These are phyloP conservation scores for Pseudoatta argentina DNA, from an alignment of 1,140 invertebrate species.

Conservation along the genomic window DNA sequence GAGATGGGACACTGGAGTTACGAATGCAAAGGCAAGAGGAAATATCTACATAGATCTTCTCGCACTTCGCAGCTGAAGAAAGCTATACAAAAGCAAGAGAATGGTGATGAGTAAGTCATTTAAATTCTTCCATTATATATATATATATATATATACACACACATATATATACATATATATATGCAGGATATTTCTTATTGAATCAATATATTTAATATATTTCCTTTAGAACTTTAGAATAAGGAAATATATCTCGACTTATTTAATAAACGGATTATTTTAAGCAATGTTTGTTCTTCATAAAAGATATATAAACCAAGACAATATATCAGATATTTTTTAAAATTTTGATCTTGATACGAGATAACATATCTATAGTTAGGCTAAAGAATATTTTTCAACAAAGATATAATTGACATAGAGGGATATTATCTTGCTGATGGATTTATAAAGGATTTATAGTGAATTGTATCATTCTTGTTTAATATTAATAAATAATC, in stretches of 20 bases:
- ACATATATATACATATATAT: too few relatives aligned
- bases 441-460: too few relatives aligned
- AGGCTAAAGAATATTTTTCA: too few relatives aligned
- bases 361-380: not conserved
- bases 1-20: slow-evolving; percentile 97
- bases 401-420: too few relatives aligned
- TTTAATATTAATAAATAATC: too few relatives aligned
- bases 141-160: too few relatives aligned
- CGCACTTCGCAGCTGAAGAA: slow-evolving; percentile 93
- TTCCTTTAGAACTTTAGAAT: not conserved
- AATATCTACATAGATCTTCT: slow-evolving; percentile 93
- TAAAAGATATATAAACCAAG: not conserved
- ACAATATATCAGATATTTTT: not conserved
- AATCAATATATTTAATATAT: not conserved
- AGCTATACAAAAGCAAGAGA: slow-evolving; percentile 88
- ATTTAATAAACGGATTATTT: not conserved
- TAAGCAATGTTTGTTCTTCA: not conserved
- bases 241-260: not conserved
- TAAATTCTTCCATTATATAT: not conserved
- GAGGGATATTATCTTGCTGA: too few relatives aligned
- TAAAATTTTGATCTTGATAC: not conserved
- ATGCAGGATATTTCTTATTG: not conserved
- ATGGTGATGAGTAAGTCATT: slow-evolving; percentile 75
- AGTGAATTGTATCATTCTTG: too few relatives aligned
- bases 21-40: slow-evolving; percentile 96